Evolutionary conservation across 1,140 invertebrate genomes (phyloP).

Genomic region (Episyrphus balteatus): DNA sequence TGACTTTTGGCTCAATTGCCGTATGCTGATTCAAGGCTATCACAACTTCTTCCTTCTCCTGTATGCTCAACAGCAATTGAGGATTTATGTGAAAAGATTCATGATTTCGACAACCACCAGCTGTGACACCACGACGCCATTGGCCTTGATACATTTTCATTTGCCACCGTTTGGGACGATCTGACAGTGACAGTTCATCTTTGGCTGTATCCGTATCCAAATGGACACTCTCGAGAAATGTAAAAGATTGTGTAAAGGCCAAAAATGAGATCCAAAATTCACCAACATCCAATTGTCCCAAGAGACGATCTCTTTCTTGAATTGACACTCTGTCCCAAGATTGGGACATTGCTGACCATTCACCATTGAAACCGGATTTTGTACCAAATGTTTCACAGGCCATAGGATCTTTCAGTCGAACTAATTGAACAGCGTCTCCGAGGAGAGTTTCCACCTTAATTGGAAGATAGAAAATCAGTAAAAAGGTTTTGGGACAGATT

Average conservation of each 20-base stretch:
- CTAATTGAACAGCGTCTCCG: constrained; percentile 60
- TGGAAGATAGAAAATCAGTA: not conserved
- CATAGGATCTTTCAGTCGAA: constrained; percentile 60
- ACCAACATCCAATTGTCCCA: constrained; percentile 55
- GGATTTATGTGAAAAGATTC: constrained; percentile 92
- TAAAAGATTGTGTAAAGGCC: constrained; percentile 76
- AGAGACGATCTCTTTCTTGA: constrained; percentile 60
- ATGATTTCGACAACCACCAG: constrained; percentile 81
- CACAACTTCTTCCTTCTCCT: constrained; percentile 74
- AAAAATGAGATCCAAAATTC: constrained; percentile 83
- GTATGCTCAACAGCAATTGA: constrained; percentile 69
- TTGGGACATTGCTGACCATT: constrained; percentile 55
- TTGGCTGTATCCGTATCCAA: constrained; percentile 74
- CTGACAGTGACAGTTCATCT: constrained; percentile 69
- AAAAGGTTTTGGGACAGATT: not conserved
- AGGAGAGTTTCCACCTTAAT: constrained; percentile 50
- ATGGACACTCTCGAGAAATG: constrained; percentile 75
- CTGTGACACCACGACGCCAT: constrained; percentile 82
- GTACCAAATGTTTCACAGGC: constrained; percentile 39
- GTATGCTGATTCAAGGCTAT: constrained; percentile 84
- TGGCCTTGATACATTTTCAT: constrained; percentile 73
- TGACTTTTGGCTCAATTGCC: constrained; percentile 84
- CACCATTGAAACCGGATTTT: constrained; percentile 56
- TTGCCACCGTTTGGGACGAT: constrained; percentile 67
- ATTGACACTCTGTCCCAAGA: constrained; percentile 67